A percentile compares a stretch with the other conserved stretches of the same genome.
These are phyloP conservation scores for Sycophila sp. DNA, from an alignment of 1,140 invertebrate species.

Conservation along the genomic window DNA sequence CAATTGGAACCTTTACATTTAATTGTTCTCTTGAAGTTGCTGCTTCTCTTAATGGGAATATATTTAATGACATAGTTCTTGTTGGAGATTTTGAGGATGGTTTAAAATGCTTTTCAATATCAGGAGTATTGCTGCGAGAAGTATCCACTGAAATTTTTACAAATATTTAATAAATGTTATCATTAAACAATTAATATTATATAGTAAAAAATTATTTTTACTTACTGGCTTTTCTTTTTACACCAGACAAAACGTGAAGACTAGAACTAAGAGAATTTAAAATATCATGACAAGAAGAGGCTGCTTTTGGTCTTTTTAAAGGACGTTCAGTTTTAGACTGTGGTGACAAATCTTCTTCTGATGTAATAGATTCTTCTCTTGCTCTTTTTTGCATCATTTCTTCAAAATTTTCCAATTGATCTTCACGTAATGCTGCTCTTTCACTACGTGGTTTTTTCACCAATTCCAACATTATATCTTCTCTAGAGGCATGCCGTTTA, in stretches of 20 bases:
- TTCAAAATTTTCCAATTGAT: slow-evolving; percentile 56
- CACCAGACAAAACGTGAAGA: slow-evolving; percentile 52
- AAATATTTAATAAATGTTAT: too few relatives aligned
- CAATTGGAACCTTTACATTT: slow-evolving; percentile 16
- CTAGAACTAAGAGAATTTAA: slow-evolving; percentile 63
- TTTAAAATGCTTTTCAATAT: slow-evolving; percentile 62
- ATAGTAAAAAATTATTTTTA: slow-evolving; percentile 18
- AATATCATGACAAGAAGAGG: slow-evolving; percentile 63
- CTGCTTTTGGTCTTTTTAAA: slow-evolving; percentile 57
- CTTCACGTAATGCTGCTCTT: slow-evolving; percentile 40
- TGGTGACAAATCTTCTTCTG: slow-evolving; percentile 55
- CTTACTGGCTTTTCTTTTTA: slow-evolving; percentile 62
- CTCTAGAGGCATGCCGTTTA: slow-evolving; percentile 60
- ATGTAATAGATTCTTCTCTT: slow-evolving; percentile 58
- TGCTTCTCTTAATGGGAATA: not conserved
- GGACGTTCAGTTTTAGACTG: slow-evolving; percentile 53
- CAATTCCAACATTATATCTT: slow-evolving; percentile 55
- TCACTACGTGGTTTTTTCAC: slow-evolving; percentile 62
- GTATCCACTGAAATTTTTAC: slow-evolving; percentile 49
- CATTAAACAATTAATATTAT: not conserved
- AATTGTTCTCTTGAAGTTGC: slow-evolving; percentile 37
- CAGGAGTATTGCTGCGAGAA: slow-evolving; percentile 56
- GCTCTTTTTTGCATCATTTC: slow-evolving; percentile 61
- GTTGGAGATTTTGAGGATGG: slow-evolving; percentile 46
- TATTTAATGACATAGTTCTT: not conserved